Base-by-base conservation (phyloP, 2,113 vertebrate species). In the Ammospiza caudacuta region DNA sequence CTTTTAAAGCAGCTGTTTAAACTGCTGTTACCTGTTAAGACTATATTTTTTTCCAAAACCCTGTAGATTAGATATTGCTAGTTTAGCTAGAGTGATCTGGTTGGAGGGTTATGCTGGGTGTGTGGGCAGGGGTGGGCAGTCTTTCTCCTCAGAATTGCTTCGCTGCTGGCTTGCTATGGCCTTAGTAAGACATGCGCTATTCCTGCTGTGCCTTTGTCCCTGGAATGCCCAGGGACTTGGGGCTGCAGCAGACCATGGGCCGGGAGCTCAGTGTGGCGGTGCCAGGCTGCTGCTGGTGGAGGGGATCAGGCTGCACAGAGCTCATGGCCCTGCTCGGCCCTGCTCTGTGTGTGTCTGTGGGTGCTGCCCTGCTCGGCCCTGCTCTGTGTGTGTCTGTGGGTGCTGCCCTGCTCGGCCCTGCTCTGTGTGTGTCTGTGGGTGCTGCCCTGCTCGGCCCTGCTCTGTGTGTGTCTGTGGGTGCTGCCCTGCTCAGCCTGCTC, bases 101-200 rank as follows among this genome's bases (percentile, higher is more conserved):
- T 16, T 24, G 23, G 29, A 9, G 23, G 4, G 16, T n/a, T 43
- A 0, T 47, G 20, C 35, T 20, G 31, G 13, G 2, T 5, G 21
- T 27, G 11, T 23, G 25, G 8, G 35, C 35, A 44, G 62, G 33
- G 21, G 5, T 18, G 27, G 7, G 33, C 33, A 41, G 39, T 9
- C 7, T 62, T 15, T 37, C 52, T 54, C 17, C 70, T 35, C 22
- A 10, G 24, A 41, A 17, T 6, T 22, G 24, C 52, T 57, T 70
- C 15, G 1, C 6, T 39, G 49, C 25, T 25, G 47, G 3, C 66
- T 66, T 72, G 29, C 31, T 74, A 0, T 47, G 12, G 12, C 19
- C n/a, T 8, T 3, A 15, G 41, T 24, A 14, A 46, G n/a, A 3
- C 1, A 2, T 3, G 1, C 1, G 0, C 8, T 67, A 0, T 43